phyloP scores from a whole-genome alignment of 1,140 invertebrate genomes.

The Scaptomyza hsui region DNA sequence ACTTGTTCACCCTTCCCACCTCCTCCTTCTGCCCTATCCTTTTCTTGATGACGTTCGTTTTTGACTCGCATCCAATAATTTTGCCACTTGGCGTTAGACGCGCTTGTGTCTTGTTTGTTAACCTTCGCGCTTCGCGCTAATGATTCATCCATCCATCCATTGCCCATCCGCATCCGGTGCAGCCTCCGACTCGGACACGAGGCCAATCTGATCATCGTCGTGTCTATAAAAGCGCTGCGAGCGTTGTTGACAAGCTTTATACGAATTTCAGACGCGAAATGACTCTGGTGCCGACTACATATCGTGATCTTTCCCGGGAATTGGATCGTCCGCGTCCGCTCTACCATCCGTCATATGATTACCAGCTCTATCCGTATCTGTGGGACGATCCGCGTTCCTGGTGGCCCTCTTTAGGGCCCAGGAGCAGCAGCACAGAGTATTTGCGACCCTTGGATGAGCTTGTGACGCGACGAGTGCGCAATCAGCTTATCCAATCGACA shows the following conservation, averaged over 20 bases:
- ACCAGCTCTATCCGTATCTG: conserved; percentile 71
- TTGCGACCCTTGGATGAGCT: conserved; percentile 74
- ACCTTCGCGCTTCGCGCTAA: conserved; percentile 61
- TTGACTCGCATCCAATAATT: conserved; percentile 50
- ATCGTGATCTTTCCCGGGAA: conserved; percentile 73
- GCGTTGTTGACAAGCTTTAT: conserved; percentile 62
- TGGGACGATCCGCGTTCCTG: conserved; percentile 75
- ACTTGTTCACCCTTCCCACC: background rate
- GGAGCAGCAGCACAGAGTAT: conserved; percentile 35
- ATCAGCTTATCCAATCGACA: conserved; percentile 73
- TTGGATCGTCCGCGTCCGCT: conserved; percentile 63
- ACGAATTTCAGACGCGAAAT: conserved; percentile 60
- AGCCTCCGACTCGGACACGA: conserved; percentile 34
- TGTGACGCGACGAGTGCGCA: conserved; percentile 71
- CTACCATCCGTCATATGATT: conserved; percentile 72
- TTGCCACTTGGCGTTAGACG: conserved; percentile 47
- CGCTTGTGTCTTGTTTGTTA: conserved; percentile 48
- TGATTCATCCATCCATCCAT: conserved; percentile 57
- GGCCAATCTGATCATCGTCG: conserved; percentile 36
- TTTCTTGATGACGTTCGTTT: conserved; percentile 45
- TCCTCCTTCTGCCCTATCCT: background rate
- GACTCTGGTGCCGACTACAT: conserved; percentile 73
- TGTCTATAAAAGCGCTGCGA: conserved; percentile 65
- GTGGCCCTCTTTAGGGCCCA: conserved; percentile 50
- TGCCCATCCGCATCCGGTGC: conserved; percentile 59